Evolutionary conservation across 2,888 invertebrate species (phyloP).

Genomic region (Epinotia bilunana): DNA sequence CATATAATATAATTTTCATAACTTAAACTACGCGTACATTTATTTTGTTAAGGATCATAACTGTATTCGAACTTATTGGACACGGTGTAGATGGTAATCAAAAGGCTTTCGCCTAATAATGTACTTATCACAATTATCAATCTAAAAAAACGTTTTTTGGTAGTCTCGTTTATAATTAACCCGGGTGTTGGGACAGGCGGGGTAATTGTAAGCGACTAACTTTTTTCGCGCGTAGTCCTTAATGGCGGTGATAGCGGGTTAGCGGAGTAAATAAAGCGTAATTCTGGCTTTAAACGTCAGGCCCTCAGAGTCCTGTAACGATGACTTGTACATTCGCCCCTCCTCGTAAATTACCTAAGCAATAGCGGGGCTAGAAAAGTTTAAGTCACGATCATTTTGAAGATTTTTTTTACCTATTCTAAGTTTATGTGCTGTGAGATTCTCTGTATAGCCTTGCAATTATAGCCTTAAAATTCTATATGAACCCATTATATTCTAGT

Average conservation of each 20-base stretch:
- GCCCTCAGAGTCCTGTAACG: conserved; percentile 27
- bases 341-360: conserved; percentile 31
- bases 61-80: too few species aligned
- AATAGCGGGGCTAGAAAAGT: conserved; percentile 30
- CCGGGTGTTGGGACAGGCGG: too few species aligned
- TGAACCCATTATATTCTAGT: too few species aligned
- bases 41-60: too few species aligned
- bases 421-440: background rate
- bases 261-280: conserved; percentile 29
- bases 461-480: too few species aligned
- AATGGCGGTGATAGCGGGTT: conserved; percentile 32
- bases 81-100: too few species aligned
- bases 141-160: conserved; percentile 15
- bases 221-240: too few species aligned
- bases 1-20: too few species aligned
- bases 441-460: too few species aligned
- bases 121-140: background rate
- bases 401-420: conserved; percentile 14
- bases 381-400: conserved; percentile 7
- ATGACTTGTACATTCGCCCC: conserved; percentile 34
- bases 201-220: too few species aligned
- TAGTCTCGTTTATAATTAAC: conserved; percentile 17
- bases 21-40: too few species aligned
- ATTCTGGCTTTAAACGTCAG: conserved; percentile 33
- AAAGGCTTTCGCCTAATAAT: too few species aligned